Evolutionary conservation across 2,888 invertebrate species (phyloP), one percentile per base, ranked within the genome.

Genomic region (Heliconius ethilla): DNA sequence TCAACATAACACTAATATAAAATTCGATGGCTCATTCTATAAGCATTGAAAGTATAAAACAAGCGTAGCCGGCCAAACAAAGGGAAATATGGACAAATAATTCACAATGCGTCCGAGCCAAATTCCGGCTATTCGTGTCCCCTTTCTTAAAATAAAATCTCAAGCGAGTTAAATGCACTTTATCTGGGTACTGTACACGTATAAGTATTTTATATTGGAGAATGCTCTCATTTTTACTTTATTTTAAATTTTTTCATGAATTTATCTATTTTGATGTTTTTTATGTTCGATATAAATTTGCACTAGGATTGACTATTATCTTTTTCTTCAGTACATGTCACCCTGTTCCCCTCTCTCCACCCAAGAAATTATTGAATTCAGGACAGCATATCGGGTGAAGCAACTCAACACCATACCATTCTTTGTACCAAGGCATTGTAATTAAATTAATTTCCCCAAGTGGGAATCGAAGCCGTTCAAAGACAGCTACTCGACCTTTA

Each of bases 121-220:
- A 89, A 90, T 89, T 89, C 89, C 89, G 87, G 84, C 85, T 88
- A 89, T 90, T 89, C 88, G 73, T 89, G 87, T 86, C 86, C 83
- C 83, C 78, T 86, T 87, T 84, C 87, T 87, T 88, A 90, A 91
- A 91, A 91, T 92, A 87, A 88, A 83, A 88, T 89, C 89, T 90
- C 86, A 87, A 86, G 87, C 87, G 89, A 87, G 91, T 87, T 89
- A 90, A 82, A 91, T 90, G 91, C 89, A 91, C 90, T 91, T 90
- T 88, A 81, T 83, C 77, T 80, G 81, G 81, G 77, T 78, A 86
- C 86, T 81, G 82, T 80, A n/a, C n/a, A n/a, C 76, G 62, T 72
- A 62, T 33, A 65, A 65, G 59, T 78, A 75, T 72, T 75, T 63
- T 63, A 25, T 33, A 15, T 65, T 72, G 69, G 55, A 55, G 70